A percentile compares a stretch with the other conserved stretches of the same genome.
phyloP scores from a whole-genome alignment of 2,888 invertebrate species.

The Volucella inflata region DNA sequence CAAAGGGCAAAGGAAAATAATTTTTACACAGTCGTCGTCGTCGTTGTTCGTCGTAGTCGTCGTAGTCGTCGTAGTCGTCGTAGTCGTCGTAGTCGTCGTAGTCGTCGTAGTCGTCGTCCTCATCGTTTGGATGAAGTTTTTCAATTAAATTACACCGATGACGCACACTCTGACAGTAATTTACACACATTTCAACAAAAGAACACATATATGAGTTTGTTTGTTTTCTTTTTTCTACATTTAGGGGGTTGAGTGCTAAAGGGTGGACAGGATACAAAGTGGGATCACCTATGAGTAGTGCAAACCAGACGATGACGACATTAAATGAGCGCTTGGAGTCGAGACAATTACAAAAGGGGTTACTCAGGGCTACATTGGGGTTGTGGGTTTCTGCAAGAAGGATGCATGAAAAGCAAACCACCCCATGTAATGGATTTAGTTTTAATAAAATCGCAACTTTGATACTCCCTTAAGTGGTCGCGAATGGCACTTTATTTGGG shows the following conservation, averaged over 20 bases:
- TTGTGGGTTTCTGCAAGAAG: neutral
- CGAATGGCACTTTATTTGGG: neutral
- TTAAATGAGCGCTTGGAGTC: slow-evolving; percentile 20
- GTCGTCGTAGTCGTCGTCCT: no score
- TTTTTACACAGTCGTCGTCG: slow-evolving; percentile 54
- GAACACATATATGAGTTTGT: slow-evolving; percentile 4
- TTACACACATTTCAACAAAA: no score
- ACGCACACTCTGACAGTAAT: slow-evolving; percentile 11
- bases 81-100: neutral
- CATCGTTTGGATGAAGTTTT: slow-evolving; percentile 65
- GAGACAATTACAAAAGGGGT: slow-evolving; percentile 31
- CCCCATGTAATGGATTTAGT: slow-evolving; percentile 53
- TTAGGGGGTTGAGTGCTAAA: neutral
- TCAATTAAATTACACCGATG: slow-evolving; percentile 71
- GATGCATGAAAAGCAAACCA: slow-evolving; percentile 17
- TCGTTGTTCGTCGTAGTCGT: no score
- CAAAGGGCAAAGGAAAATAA: slow-evolving; percentile 51
- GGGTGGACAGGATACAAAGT: slow-evolving; percentile 33
- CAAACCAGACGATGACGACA: slow-evolving; percentile 31
- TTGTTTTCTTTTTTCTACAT: neutral
- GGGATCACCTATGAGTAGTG: slow-evolving; percentile 25
- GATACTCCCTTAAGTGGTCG: slow-evolving; percentile 51
- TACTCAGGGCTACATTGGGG: neutral
- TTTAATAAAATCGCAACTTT: slow-evolving; percentile 56
- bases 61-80: neutral